phyloP scores from a whole-genome alignment of 2,888 invertebrate species.

The Terebella lapidaria region DNA sequence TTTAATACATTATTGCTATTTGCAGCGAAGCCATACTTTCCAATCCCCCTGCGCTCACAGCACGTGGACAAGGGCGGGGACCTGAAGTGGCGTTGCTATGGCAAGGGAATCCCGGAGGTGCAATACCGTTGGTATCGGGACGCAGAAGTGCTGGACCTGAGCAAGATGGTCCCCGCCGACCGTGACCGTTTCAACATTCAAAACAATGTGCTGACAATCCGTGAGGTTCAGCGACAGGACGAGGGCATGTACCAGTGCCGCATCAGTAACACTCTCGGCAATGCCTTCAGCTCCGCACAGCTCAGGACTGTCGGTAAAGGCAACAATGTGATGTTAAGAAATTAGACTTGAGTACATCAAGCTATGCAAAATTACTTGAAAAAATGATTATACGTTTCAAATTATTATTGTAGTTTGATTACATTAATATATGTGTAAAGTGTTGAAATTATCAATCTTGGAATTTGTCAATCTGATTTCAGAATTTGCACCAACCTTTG shows the following conservation, averaged over 20 bases:
- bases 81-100: constrained; percentile 44
- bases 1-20: too few relatives aligned
- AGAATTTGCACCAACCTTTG: constrained; percentile 75
- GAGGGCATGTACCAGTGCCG: constrained; percentile 93
- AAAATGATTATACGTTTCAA: too few relatives aligned
- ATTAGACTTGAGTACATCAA: too few relatives aligned
- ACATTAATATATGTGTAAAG: too few relatives aligned
- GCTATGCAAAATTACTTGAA: too few relatives aligned
- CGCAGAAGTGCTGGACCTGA: constrained; percentile 11
- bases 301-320: constrained; percentile 74
- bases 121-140: constrained; percentile 39
- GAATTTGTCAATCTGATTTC: too few relatives aligned
- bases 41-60: constrained; percentile 36
- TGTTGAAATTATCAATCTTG: too few relatives aligned
- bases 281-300: constrained; percentile 81
- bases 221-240: constrained; percentile 58
- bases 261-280: constrained; percentile 76
- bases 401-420: too few relatives aligned
- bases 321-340: too few relatives aligned
- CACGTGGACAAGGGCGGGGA: constrained; percentile 38
- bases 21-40: constrained; percentile 43
- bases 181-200: constrained; percentile 11
- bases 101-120: constrained; percentile 36
- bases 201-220: constrained; percentile 28
- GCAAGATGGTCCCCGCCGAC: constrained; percentile 5